Percentiles rank a stretch among this genome's conserved stretches.
Conservation (phyloP, 2,888 invertebrate genomes). For the Apamea epomidion region DNA sequence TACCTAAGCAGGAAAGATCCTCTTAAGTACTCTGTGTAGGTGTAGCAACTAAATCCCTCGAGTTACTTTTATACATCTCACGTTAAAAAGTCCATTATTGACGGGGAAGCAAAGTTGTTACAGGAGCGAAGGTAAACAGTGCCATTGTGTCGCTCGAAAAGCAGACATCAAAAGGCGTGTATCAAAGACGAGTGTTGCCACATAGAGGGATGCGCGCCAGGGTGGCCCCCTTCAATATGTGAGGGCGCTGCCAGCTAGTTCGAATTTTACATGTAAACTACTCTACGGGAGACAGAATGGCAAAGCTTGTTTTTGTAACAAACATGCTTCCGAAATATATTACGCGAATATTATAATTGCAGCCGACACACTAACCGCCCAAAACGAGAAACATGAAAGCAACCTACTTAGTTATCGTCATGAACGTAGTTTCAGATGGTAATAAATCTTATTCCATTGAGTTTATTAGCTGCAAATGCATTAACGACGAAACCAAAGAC, state of each 20-base stretch:
- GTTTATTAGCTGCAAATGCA: constrained; percentile 52
- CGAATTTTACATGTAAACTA: constrained; percentile 80
- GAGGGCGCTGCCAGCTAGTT: constrained; percentile 80
- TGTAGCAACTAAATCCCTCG: constrained; percentile 33
- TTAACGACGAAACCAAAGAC: constrained; percentile 46
- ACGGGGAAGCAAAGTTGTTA: constrained; percentile 80
- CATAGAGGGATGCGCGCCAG: constrained; percentile 76
- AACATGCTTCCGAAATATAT: constrained; percentile 55
- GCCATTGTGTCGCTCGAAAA: constrained; percentile 82
- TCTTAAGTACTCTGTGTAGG: background rate
- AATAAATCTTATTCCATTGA: constrained; percentile 30
- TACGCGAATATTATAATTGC: constrained; percentile 36
- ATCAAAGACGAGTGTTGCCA: constrained; percentile 85
- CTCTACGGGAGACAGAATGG: constrained; percentile 58
- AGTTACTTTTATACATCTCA: constrained; percentile 68
- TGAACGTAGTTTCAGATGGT: constrained; percentile 17
- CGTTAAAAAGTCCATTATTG: constrained; percentile 79
- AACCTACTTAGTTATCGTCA: constrained; percentile 2
- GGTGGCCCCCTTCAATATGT: constrained; percentile 78
- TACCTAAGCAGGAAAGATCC: background rate
- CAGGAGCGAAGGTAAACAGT: constrained; percentile 81
- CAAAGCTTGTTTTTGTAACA: constrained; percentile 62
- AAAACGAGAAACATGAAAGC: constrained; percentile 21
- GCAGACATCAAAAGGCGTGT: constrained; percentile 87
- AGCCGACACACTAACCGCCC: constrained; percentile 9